Evolutionary conservation across 2,888 invertebrate genomes (phyloP).

Genomic region (Apamea sordens): DNA sequence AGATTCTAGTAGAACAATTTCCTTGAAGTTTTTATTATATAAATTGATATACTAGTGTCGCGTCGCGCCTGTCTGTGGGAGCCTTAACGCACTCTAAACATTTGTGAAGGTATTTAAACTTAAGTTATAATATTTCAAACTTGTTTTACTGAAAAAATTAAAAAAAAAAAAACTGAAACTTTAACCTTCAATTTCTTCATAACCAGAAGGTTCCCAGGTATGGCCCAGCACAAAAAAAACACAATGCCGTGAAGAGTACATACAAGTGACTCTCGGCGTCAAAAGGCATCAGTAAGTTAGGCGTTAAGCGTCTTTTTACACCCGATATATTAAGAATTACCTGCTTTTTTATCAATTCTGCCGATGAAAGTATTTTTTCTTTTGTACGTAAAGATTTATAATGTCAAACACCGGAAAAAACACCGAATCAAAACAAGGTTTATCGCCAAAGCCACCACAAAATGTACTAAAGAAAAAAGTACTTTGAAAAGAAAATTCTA

Average conservation of each 20-base stretch:
- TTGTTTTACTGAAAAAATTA: neutral
- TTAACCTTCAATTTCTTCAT: neutral
- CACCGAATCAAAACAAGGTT: constrained; percentile 5
- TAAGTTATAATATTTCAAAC: neutral
- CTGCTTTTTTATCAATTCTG: neutral
- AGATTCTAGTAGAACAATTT: neutral
- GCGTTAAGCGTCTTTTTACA: neutral
- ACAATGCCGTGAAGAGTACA: neutral
- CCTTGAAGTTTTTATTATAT: neutral
- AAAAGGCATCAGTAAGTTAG: neutral
- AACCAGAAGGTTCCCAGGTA: neutral
- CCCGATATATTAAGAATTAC: neutral
- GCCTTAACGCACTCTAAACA: neutral
- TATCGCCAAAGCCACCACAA: neutral
- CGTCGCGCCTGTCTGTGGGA: neutral
- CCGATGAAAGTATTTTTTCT: neutral
- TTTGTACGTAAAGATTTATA: constrained; percentile 28
- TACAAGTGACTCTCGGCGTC: neutral
- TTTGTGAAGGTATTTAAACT: neutral
- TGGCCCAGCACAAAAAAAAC: neutral
- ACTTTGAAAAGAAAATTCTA: too few species aligned
- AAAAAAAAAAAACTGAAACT: neutral
- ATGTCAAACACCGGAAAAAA: constrained; percentile 31
- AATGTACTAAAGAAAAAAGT: neutral
- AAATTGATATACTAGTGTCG: neutral